phyloP scores from a whole-genome alignment of 2,888 invertebrate genomes.

The Nephrotoma appendiculata region DNA sequence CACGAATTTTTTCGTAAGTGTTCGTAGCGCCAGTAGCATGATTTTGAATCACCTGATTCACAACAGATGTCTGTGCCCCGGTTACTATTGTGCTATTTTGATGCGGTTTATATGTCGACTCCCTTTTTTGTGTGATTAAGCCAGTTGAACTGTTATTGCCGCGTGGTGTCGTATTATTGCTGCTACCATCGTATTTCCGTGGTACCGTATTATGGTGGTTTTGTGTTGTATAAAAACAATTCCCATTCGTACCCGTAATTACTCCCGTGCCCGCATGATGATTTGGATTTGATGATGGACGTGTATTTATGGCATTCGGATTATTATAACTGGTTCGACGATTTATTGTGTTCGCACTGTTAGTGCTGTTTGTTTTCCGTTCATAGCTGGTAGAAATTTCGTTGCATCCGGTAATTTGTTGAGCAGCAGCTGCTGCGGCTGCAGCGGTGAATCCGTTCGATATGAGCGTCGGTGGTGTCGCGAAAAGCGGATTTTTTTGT shows the following conservation, averaged over 20 bases:
- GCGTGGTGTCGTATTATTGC: neutral
- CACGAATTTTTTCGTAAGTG: conserved; percentile 3
- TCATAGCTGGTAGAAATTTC: neutral
- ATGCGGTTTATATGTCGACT: neutral
- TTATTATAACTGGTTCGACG: neutral
- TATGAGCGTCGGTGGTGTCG: conserved; percentile 26
- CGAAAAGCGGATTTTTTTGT: conserved; percentile 28
- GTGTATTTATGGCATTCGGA: neutral
- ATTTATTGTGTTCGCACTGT: neutral
- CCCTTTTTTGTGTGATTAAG: neutral
- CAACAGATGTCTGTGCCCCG: neutral
- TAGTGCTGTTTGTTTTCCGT: neutral
- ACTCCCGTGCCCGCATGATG: neutral
- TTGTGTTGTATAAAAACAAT: neutral
- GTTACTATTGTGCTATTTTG: neutral
- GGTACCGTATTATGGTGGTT: neutral
- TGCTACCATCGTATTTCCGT: neutral
- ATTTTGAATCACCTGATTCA: conserved; percentile 8
- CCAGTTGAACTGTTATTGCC: neutral
- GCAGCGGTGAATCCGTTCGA: conserved; percentile 15
- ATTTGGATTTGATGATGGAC: neutral
- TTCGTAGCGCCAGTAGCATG: neutral
- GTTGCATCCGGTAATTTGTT: neutral
- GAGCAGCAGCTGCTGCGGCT: neutral
- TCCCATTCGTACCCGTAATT: neutral